Conservation (phyloP, 2,113 vertebrate species). For the Gallinago undulata region DNA sequence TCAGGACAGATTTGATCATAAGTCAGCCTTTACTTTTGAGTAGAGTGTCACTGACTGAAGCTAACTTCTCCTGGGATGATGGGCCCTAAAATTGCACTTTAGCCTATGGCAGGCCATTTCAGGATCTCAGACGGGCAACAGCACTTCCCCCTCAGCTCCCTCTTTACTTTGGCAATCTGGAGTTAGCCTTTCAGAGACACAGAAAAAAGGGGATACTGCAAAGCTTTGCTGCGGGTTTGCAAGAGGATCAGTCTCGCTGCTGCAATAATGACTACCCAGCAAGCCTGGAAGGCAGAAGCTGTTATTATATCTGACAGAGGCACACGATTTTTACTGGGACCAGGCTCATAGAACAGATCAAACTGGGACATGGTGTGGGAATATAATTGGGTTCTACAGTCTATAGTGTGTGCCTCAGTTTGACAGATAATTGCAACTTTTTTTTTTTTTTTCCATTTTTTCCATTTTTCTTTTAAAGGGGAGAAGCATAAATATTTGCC, state of each 20-base stretch:
- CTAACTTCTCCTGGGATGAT: neutral
- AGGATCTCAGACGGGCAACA: neutral
- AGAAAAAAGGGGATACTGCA: neutral
- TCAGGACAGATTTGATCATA: neutral
- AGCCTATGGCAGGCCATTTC: neutral
- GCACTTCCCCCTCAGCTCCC: neutral
- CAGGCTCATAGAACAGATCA: neutral
- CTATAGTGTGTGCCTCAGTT: neutral
- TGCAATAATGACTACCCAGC: neutral
- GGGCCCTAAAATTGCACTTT: neutral
- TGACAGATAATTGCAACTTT: neutral
- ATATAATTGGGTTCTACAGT: neutral
- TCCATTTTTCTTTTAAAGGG: too few species aligned
- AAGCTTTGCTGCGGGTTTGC: constrained; percentile 1
- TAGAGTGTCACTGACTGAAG: neutral
- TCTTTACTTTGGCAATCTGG: neutral
- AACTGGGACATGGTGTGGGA: neutral
- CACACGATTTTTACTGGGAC: neutral
- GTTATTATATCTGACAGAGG: constrained; percentile 21
- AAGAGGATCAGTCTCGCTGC: neutral
- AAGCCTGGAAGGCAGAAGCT: constrained; percentile 25
- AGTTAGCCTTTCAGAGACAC: neutral
- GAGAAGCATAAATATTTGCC: neutral
- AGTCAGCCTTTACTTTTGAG: neutral
- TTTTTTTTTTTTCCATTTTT: neutral